Evolutionary conservation across 2,888 invertebrate genomes (phyloP).

Genomic region (Hirtodrosophila alboralis): DNA sequence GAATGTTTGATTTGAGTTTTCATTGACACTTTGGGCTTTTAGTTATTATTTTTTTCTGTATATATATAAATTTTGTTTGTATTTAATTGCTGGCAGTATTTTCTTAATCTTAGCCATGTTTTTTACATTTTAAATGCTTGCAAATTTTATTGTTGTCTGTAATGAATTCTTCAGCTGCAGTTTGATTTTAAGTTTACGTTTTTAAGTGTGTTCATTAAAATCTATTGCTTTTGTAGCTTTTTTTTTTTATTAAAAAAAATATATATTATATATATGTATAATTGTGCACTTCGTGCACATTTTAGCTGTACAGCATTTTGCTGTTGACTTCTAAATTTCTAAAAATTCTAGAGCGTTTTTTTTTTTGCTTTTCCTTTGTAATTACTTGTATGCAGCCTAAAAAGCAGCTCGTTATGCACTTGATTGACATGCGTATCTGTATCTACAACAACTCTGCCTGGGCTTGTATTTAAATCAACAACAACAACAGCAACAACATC

Average conservation of each 20-base stretch:
- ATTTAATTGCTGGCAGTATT: conserved; percentile 5
- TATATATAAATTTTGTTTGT: background rate
- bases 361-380: conserved; percentile 1
- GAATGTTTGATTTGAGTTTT: conserved; percentile 20
- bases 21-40: conserved; percentile 34
- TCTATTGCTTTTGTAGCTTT: conserved; percentile 4
- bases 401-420: conserved; percentile 55
- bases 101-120: conserved; percentile 8
- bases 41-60: conserved; percentile 3
- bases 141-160: conserved; percentile 6
- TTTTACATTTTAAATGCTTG: conserved; percentile 19
- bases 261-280: conserved; percentile 37
- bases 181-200: conserved; percentile 18
- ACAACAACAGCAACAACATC: conserved; percentile 23
- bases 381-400: conserved; percentile 25
- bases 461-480: conserved; percentile 13
- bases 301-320: conserved; percentile 2
- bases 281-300: conserved; percentile 59
- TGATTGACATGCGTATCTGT: conserved; percentile 68
- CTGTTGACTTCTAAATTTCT: conserved; percentile 2
- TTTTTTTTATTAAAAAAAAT: conserved; percentile 22
- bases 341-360: background rate
- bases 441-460: conserved; percentile 20
- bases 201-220: conserved; percentile 16
- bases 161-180: conserved; percentile 4